Conservation (phyloP, 2,888 invertebrate species). For the Synergus itoensis region DNA sequence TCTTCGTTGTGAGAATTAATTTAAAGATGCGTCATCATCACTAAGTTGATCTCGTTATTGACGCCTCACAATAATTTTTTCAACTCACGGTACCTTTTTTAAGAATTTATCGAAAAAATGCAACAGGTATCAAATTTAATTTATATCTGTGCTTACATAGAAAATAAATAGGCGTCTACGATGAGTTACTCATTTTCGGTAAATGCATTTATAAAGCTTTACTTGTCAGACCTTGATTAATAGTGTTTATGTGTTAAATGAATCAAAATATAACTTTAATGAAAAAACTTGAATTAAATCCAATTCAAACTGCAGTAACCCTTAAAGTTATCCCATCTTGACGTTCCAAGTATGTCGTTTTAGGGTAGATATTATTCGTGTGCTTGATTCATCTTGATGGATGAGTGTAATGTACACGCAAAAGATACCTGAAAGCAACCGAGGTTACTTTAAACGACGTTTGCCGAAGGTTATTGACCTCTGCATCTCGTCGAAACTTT, state of each 20-base stretch:
- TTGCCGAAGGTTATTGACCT: conserved; percentile 16
- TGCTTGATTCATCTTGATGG: conserved; percentile 3
- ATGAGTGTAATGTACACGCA: conserved; percentile 4
- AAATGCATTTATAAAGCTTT: not conserved
- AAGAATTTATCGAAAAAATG: too few relatives aligned
- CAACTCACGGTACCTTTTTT: too few relatives aligned
- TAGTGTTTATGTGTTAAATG: not conserved
- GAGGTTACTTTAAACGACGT: conserved; percentile 3
- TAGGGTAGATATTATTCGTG: not conserved
- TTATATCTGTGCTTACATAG: too few relatives aligned
- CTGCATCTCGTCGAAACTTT: conserved; percentile 32
- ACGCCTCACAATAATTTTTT: too few relatives aligned
- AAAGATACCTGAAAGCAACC: conserved; percentile 2
- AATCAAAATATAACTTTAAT: not conserved
- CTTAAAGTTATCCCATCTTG: too few relatives aligned
- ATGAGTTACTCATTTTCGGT: not conserved
- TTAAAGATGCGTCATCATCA: too few relatives aligned
- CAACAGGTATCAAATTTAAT: too few relatives aligned
- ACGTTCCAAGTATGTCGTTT: not conserved
- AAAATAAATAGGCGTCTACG: not conserved
- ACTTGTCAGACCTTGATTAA: conserved; percentile 7
- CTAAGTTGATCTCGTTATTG: too few relatives aligned
- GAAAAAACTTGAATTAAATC: not conserved
- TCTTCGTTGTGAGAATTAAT: too few relatives aligned
- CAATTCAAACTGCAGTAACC: not conserved